phyloP scores from a whole-genome alignment of 1,140 invertebrate species.

The Pollicipes pollicipes region DNA sequence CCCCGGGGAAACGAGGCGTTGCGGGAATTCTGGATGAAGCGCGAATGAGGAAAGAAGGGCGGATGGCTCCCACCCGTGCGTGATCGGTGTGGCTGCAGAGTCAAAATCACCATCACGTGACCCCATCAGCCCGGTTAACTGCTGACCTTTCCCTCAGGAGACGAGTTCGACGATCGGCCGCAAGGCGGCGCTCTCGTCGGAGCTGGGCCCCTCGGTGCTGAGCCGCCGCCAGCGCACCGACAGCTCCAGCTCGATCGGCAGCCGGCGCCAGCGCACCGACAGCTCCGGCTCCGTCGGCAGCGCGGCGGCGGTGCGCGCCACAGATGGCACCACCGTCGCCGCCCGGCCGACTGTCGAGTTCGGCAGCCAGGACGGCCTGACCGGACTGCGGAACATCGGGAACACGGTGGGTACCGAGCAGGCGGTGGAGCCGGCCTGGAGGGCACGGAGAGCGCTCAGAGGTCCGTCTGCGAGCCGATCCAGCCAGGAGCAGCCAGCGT shows the following conservation, averaged over 20 bases:
- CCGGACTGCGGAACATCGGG: constrained; percentile 77
- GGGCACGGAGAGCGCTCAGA: not conserved
- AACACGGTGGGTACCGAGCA: constrained; percentile 47
- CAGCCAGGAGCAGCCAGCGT: too few relatives aligned
- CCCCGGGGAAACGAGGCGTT: too few relatives aligned
- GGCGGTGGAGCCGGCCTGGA: too few relatives aligned
- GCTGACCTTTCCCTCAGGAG: not conserved
- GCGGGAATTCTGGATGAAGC: too few relatives aligned
- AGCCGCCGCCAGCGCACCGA: not conserved
- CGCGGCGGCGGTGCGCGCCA: not conserved
- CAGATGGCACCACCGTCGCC: not conserved
- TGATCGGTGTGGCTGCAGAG: too few relatives aligned
- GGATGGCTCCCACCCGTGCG: too few relatives aligned
- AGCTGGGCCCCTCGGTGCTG: not conserved
- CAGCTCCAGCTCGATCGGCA: not conserved
- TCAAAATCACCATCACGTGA: too few relatives aligned
- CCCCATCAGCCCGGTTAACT: too few relatives aligned
- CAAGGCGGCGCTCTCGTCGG: not conserved
- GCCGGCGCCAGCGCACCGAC: not conserved
- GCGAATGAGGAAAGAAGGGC: too few relatives aligned
- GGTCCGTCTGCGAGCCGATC: too few relatives aligned
- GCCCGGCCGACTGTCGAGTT: too few relatives aligned
- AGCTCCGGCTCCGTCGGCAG: not conserved
- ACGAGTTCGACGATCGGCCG: not conserved
- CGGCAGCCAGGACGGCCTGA: constrained; percentile 36